Base-by-base conservation (phyloP, 2,888 invertebrate genomes). In the Poecilobothrus nobilitatus region DNA sequence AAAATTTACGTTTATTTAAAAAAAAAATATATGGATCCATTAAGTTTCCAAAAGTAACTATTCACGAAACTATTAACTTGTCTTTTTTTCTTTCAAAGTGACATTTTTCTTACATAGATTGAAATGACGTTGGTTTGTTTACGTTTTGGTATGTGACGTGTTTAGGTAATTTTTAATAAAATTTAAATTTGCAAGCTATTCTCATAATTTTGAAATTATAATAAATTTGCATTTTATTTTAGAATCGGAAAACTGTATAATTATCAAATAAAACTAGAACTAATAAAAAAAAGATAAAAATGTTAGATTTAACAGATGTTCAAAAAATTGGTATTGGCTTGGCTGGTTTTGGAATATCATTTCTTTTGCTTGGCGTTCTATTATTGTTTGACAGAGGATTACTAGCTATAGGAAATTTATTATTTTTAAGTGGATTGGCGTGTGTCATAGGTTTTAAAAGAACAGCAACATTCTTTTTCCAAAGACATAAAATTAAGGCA, bases 391-490 rank as follows among this genome's bases (percentile, higher is more conserved):
- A 99, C 82, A 96, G 95, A 83, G 98, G 98, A 68, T 84, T 99
- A 69, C 84, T 99, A 69, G 98, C 98, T n/a, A 95, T 99, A 80
- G 99, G 99, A 80, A 99, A 99, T 87, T 98, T 98, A 86, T 85
- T 99, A 37, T 99, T 99, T 83, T 91, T 99, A 75, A 87, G 90
- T 74, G 99, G 99, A 1, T 85, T 99, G 68, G 94, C 92, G 20
- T 96, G 97, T 82, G 95, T 98, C 15, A 98, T 98, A 78, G 99
- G 99, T 1, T 86, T 97, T 34, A 93, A 95, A 81, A 84, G 97
- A 78, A 98, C 98, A 9, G 90, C 97, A 77, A 88, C 94, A 77
- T 99, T 99, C 82, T 99, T 99, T 85, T 99, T 99, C 82, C 98
- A 99, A 84, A 84, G 89, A 73, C 97, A 97, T 80, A 99, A 98